phyloP scores from a whole-genome alignment of 2,888 invertebrate genomes.

The Eilema griseolum region DNA sequence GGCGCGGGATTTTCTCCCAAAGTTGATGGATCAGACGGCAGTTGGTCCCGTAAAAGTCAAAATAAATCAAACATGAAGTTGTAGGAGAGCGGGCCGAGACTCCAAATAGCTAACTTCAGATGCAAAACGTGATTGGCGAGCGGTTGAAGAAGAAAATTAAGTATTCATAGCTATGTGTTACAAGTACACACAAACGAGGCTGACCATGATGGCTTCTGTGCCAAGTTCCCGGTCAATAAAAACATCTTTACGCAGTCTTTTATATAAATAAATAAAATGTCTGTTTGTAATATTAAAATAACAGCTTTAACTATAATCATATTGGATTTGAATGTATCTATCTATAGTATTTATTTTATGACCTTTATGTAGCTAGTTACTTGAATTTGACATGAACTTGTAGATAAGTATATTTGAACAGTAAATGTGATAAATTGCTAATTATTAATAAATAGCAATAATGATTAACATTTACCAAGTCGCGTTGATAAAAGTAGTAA shows the following conservation, averaged over 20 bases:
- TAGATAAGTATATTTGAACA: too few species aligned
- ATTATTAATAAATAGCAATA: too few species aligned
- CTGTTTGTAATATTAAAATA: neutral
- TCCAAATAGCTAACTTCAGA: neutral
- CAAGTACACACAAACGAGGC: neutral
- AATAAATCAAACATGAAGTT: neutral
- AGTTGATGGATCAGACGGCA: neutral
- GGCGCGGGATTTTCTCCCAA: too few species aligned
- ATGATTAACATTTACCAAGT: too few species aligned
- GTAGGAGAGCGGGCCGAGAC: neutral
- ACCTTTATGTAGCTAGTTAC: too few species aligned
- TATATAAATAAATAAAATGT: neutral
- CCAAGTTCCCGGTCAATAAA: constrained; percentile 45
- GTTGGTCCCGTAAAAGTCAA: neutral
- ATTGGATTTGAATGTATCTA: too few species aligned
- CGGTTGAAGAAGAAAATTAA: constrained; percentile 7
- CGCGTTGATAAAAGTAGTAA: too few species aligned
- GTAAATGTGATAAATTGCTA: too few species aligned
- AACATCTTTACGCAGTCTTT: neutral
- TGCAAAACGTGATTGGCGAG: neutral
- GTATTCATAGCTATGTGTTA: constrained; percentile 21
- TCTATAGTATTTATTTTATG: too few species aligned
- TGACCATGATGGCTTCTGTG: constrained; percentile 36
- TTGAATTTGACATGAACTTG: too few species aligned
- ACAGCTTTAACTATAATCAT: too few species aligned